These are phyloP conservation scores for Eretmocerus hayati DNA, from an alignment of 2,888 invertebrate genomes.

Conservation along the genomic window DNA sequence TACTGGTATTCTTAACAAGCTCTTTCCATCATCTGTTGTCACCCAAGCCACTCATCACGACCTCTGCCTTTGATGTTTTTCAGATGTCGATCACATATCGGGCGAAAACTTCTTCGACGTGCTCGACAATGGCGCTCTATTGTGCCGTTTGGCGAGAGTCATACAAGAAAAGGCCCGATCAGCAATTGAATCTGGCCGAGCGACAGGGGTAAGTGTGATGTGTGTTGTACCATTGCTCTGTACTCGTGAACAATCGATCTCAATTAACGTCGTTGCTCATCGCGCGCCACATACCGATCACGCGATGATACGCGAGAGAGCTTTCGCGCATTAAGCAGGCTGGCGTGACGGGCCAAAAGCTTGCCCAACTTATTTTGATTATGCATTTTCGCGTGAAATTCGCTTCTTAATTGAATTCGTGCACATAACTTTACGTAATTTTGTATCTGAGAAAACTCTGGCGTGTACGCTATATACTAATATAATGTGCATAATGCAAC, in stretches of 20 bases:
- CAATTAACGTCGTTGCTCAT: slow-evolving; percentile 1
- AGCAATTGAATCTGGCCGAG: slow-evolving; percentile 57
- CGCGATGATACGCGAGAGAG: no score
- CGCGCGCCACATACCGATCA: not conserved
- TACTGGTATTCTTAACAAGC: no score
- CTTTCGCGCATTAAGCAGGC: no score
- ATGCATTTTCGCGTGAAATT: no score
- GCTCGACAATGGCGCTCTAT: slow-evolving; percentile 75
- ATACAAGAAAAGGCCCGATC: slow-evolving; percentile 70
- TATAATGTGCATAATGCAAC: no score
- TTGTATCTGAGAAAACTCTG: no score
- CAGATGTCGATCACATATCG: slow-evolving; percentile 66
- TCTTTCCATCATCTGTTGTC: no score
- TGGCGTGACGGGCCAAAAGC: no score
- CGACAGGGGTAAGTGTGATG: slow-evolving; percentile 52
- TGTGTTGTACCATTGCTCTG: not conserved
- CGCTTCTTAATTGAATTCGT: no score
- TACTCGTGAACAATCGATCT: slow-evolving; percentile 3
- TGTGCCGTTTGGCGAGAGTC: slow-evolving; percentile 73
- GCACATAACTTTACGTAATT: no score
- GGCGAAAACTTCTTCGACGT: slow-evolving; percentile 75
- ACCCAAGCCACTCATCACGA: not conserved
- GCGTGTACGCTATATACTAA: no score
- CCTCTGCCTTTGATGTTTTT: slow-evolving; percentile 28
- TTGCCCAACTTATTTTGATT: no score